These are phyloP conservation scores for Monomorium pharaonis DNA, from an alignment of 1,140 invertebrate genomes.

Conservation along the genomic window DNA sequence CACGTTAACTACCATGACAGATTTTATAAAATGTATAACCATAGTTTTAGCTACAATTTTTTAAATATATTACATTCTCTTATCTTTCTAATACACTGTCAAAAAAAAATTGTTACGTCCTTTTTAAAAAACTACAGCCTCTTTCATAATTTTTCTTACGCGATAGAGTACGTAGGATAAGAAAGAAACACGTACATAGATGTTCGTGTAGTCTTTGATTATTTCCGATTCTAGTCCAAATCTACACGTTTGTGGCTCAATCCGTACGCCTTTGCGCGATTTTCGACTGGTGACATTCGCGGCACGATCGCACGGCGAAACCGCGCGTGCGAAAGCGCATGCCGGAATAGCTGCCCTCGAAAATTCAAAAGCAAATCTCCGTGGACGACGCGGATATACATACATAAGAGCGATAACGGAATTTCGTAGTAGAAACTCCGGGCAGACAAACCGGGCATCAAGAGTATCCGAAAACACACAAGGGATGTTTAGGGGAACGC, in stretches of 20 bases:
- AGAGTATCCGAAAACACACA: conserved; percentile 78
- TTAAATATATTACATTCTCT: background rate
- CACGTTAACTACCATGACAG: background rate
- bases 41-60: background rate
- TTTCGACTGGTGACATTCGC: conserved; percentile 17
- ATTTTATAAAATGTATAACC: background rate
- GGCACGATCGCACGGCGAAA: conserved; percentile 20
- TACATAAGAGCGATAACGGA: conserved; percentile 59
- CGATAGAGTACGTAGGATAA: background rate
- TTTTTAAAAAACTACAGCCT: background rate
- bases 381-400: conserved; percentile 34
- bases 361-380: conserved; percentile 67
- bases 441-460: conserved; percentile 79
- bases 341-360: conserved; percentile 22
- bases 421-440: conserved; percentile 66
- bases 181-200: background rate
- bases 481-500: conserved; percentile 81
- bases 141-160: background rate
- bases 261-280: background rate
- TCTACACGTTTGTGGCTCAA: background rate
- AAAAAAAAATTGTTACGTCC: background rate
- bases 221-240: background rate
- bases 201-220: background rate
- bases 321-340: conserved; percentile 3
- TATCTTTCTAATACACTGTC: background rate